Base-by-base conservation (phyloP, 2,888 invertebrate species). In the Rutpela maculata region DNA sequence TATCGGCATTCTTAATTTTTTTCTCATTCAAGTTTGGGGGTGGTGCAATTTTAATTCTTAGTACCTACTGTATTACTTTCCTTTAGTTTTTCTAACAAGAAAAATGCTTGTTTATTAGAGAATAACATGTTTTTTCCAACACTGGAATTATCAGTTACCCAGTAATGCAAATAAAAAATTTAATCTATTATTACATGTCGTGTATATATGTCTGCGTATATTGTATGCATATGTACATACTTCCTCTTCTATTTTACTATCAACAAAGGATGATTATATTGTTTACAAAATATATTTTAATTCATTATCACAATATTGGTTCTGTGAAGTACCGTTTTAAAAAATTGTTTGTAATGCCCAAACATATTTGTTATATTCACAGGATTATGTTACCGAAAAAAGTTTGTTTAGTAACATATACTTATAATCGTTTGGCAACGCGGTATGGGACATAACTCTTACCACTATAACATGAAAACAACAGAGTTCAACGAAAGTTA, bases 321-420 rank as follows among this genome's bases (percentile, higher is more conserved):
- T 60, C 22, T 60, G 26, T 60, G 22, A 60, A 31, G 60, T 26
- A 26, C 60, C 60, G 60, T 60, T 60, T 63, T 31, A 65, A 43
- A 65, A 65, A 22, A 65, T 50, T 65, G 43, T 65, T 65, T 65
- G 15, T 43, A 38, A 6, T 7, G n/a, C 10, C 15, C 43, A 43
- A 65, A 65, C 65, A 65, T 65, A 43, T 65, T 65, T 65, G 38
- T 31, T 65, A 17, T 65, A 65, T 65, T 43, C 31, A 19, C 65
- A 65, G 5, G 43, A 65, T 65, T 50, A 19, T 65, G 43, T 65
- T 22, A 43, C 43, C 10, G 19, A 17, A 65, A 43, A 43, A 43
- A n/a, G 65, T 43, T 65, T 65, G 22, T 65, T 65, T 65, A 65
- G 65, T 43, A 38, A 19, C 43, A 43, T 18, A 22, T 12, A 38